Base-by-base conservation (phyloP, 2,113 vertebrate genomes). In the Loxodonta africana region DNA sequence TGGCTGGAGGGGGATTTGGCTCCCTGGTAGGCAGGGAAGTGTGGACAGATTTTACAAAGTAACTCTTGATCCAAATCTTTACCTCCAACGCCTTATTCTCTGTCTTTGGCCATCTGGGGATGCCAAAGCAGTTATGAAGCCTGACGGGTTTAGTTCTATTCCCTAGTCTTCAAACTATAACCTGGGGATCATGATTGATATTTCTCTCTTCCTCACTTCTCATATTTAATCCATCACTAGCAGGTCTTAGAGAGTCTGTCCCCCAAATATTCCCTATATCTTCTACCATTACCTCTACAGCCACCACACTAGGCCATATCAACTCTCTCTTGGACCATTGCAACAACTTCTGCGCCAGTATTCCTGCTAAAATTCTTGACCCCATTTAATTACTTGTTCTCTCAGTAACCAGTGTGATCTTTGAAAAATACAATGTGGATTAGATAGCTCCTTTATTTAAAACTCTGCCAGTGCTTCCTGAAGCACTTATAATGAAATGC, bases 1-100 rank as follows among this genome's bases (percentile, higher is more conserved):
- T 51, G 37, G 2, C 23, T 81, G 78, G 46, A 71, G 9, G 23
- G 8, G 44, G 10, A 46, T 78, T 88, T 78, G 33, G 12, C 12
- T 92, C 8, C 44, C 33, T 67, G 8, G 30, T 78, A 80, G 18
- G 21, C 44, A n/a, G 9, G 28, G 51, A 95, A 41, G 8, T 84
- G 20, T 82, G 25, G 12, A 44, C 46, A 91, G 37, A 96, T 91
- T 93, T 97, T 95, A 89, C 28, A 65, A 95, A 91, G 73, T 25
- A 67, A 94, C 1, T 60, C 48, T 62, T 82, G 25, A 69, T 84
- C 15, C 46, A 69, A 67, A 93, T 74, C 80, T 71, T 93, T n/a
- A 91, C 20, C 82, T 63, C 69, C 37, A 81, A 74, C 94, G 18
- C 1, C 3, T 33, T 76, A 60, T 46, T 73, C 51, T 95, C 74